Conservation (phyloP, 2,888 invertebrate species). For the Bombylius discolor region DNA sequence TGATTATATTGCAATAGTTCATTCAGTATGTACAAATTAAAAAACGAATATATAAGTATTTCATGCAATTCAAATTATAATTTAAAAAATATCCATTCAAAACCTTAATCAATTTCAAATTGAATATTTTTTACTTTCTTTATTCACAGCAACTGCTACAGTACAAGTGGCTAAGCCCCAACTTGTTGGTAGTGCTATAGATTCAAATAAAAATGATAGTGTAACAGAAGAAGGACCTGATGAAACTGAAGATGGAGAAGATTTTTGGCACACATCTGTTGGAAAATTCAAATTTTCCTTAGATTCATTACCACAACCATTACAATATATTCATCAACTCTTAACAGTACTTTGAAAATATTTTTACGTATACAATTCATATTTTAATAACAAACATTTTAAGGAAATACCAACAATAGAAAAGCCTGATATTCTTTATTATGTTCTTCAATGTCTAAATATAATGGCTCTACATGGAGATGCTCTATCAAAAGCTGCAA, state of each 20-base stretch:
- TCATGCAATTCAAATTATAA: too few species aligned
- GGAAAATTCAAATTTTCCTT: constrained; percentile 86
- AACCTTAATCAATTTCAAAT: not conserved
- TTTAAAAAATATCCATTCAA: not conserved
- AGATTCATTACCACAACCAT: constrained; percentile 77
- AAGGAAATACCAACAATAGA: constrained; percentile 67
- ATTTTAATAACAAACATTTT: not conserved
- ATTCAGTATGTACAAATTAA: too few species aligned
- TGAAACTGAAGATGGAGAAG: constrained; percentile 54
- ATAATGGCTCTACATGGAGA: constrained; percentile 87
- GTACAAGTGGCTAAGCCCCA: constrained; percentile 64
- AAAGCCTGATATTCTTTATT: constrained; percentile 87
- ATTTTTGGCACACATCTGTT: constrained; percentile 87
- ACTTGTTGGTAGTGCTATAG: constrained; percentile 48
- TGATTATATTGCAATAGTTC: too few species aligned
- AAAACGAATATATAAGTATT: too few species aligned
- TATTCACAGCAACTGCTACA: constrained; percentile 46
- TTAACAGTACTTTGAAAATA: constrained; percentile 42
- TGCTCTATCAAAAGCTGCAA: constrained; percentile 71
- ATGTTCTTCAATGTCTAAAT: constrained; percentile 82
- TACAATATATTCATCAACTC: constrained; percentile 86
- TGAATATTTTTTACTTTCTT: not conserved
- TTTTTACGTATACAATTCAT: not conserved
- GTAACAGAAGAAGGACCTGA: constrained; percentile 54
- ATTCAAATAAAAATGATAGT: constrained; percentile 46